A percentile compares a stretch with the other conserved stretches of the same genome.
Evolutionary conservation across 2,888 invertebrate species (phyloP).

Genomic region (Apotomis capreana): DNA sequence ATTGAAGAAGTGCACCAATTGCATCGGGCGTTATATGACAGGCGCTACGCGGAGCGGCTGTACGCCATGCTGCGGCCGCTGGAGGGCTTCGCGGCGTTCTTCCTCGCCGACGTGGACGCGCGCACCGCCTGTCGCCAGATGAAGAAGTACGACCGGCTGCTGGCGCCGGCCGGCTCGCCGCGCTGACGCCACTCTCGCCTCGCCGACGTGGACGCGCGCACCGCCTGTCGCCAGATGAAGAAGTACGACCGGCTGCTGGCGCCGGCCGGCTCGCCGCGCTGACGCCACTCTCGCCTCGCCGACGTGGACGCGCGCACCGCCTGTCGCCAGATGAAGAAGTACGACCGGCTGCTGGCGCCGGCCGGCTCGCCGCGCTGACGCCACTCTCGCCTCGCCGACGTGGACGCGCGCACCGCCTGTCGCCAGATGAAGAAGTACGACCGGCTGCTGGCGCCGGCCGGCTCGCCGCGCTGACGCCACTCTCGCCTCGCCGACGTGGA

Average conservation of each 20-base stretch:
- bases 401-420: too few species aligned
- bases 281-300: slow-evolving; percentile 74
- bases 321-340: too few species aligned
- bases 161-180: slow-evolving; percentile 39
- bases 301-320: neutral
- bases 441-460: too few species aligned
- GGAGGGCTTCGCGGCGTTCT: slow-evolving; percentile 79
- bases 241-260: slow-evolving; percentile 65
- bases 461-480: neutral
- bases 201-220: neutral
- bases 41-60: slow-evolving; percentile 83
- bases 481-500: slow-evolving; percentile 46
- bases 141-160: slow-evolving; percentile 71
- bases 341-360: too few species aligned
- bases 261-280: slow-evolving; percentile 43
- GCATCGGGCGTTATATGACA: slow-evolving; percentile 44
- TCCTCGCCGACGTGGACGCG: slow-evolving; percentile 72
- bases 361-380: slow-evolving; percentile 60
- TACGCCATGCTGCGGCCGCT: slow-evolving; percentile 81
- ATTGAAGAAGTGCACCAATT: neutral
- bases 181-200: slow-evolving; percentile 28
- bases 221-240: slow-evolving; percentile 59
- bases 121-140: slow-evolving; percentile 70
- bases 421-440: too few species aligned
- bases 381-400: slow-evolving; percentile 62